Conservation (phyloP, 2,113 vertebrate species). For the Colius striatus region DNA sequence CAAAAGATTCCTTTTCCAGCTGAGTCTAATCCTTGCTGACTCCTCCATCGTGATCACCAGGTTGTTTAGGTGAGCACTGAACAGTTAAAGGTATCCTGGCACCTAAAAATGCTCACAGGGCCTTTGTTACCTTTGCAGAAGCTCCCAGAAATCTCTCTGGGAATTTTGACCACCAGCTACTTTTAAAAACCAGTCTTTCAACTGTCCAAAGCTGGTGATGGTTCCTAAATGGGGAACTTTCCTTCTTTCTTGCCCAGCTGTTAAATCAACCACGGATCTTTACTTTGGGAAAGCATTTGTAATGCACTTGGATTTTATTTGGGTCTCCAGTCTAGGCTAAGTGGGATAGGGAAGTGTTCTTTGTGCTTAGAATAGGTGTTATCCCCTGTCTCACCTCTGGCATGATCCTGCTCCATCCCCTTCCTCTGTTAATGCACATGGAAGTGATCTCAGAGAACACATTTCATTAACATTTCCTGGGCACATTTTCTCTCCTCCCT, state of each 20-base stretch:
- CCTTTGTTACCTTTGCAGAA: neutral
- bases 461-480: neutral
- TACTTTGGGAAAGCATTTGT: neutral
- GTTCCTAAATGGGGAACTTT: neutral
- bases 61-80: fast-evolving
- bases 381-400: neutral
- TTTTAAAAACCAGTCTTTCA: neutral
- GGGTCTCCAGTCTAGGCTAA: neutral
- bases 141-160: neutral
- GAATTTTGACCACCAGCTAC: neutral
- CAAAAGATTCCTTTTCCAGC: no score
- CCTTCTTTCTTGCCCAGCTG: neutral
- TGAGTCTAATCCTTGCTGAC: neutral
- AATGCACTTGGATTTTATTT: neutral
- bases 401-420: neutral
- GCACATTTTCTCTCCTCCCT: neutral
- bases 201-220: neutral
- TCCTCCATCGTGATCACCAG: neutral
- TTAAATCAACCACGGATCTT: neutral
- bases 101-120: neutral
- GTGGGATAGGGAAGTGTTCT: neutral
- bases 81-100: neutral
- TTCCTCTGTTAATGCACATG: neutral
- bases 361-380: neutral
- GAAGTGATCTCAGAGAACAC: neutral